These are phyloP conservation scores for Cherax quadricarinatus DNA, from an alignment of 1,140 invertebrate genomes.

Conservation along the genomic window DNA sequence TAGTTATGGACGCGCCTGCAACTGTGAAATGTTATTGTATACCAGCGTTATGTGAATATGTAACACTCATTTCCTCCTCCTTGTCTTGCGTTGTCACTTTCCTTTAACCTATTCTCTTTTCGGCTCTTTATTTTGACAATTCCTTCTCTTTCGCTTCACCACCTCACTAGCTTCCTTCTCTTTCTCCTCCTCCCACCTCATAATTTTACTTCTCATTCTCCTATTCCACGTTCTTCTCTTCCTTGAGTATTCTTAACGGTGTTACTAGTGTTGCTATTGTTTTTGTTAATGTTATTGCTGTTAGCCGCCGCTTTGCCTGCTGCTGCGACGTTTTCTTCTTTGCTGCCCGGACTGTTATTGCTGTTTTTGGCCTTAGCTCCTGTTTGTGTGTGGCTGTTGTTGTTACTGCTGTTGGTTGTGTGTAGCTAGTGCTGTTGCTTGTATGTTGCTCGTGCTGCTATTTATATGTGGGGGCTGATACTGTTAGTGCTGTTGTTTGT, in stretches of 20 bases:
- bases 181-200: neutral
- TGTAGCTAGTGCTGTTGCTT: neutral
- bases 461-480: slow-evolving; percentile 25
- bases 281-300: slow-evolving; percentile 9
- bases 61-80: too few relatives aligned
- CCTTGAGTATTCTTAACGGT: neutral
- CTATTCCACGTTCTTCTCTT: neutral
- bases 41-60: too few relatives aligned
- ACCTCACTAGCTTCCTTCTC: neutral
- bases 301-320: neutral
- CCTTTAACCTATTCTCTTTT: too few relatives aligned
- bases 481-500: slow-evolving; percentile 6
- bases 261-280: neutral
- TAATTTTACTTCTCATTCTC: neutral
- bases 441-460: neutral
- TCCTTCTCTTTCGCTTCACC: neutral
- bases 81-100: too few relatives aligned
- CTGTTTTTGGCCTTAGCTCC: neutral
- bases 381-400: neutral
- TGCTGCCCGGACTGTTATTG: neutral
- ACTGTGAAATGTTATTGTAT: too few relatives aligned
- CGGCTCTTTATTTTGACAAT: too few relatives aligned
- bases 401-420: slow-evolving; percentile 15
- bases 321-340: neutral
- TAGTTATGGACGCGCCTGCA: too few relatives aligned